These are phyloP conservation scores for Drosophila parthenogenetica DNA, from an alignment of 2,888 invertebrate species.

Conservation along the genomic window DNA sequence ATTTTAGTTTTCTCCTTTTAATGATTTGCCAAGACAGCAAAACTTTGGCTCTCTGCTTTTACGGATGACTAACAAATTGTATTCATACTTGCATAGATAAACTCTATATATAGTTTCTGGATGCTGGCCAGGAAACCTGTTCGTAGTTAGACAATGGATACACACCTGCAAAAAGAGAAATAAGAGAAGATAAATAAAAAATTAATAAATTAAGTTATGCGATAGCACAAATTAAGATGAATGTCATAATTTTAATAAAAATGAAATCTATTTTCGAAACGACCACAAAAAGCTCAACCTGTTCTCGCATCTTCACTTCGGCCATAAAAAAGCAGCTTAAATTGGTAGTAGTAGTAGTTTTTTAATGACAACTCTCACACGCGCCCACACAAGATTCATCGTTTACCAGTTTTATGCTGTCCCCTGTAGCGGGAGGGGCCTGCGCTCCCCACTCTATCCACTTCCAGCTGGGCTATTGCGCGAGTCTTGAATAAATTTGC, in stretches of 20 bases:
- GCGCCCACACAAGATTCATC: conserved; percentile 68
- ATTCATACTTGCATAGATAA: conserved; percentile 34
- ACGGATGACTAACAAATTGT: conserved; percentile 23
- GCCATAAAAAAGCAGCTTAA: conserved; percentile 17
- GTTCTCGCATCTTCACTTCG: conserved; percentile 41
- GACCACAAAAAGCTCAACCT: conserved; percentile 47
- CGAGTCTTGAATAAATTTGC: conserved; percentile 71
- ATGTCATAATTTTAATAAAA: conserved; percentile 82
- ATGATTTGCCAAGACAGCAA: conserved; percentile 60
- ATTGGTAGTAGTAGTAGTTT: conserved; percentile 9
- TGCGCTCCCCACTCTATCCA: conserved; percentile 23
- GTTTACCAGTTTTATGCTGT: conserved; percentile 29
- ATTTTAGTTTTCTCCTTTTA: conserved; percentile 53
- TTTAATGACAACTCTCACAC: conserved; percentile 67
- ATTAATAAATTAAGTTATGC: conserved; percentile 77
- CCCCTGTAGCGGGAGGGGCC: background rate
- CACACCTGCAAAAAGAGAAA: conserved; percentile 73
- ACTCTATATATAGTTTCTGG: conserved; percentile 19
- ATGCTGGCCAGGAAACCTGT: conserved; percentile 52
- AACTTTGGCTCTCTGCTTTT: conserved; percentile 19
- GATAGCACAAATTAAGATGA: conserved; percentile 78
- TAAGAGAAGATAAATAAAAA: conserved; percentile 48
- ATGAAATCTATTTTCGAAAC: conserved; percentile 73
- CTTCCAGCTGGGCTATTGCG: conserved; percentile 68
- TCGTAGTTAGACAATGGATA: conserved; percentile 30